phyloP scores from a whole-genome alignment of 2,888 invertebrate genomes.

The Spicauda simplicius region DNA sequence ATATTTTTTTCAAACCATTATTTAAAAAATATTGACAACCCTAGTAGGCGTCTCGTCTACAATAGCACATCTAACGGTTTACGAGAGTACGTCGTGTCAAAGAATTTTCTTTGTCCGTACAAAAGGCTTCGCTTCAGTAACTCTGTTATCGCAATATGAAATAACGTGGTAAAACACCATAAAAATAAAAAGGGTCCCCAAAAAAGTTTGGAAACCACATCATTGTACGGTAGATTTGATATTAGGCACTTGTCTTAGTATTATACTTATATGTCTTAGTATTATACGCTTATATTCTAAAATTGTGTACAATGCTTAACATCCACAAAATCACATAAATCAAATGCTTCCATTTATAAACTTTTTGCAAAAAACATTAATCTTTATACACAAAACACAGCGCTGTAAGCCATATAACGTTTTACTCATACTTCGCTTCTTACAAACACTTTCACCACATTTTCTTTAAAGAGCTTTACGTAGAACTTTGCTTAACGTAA shows the following conservation, averaged over 20 bases:
- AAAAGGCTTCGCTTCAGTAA: conserved; percentile 58
- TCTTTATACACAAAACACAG: background rate
- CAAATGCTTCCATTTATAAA: background rate
- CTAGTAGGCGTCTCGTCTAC: conserved; percentile 50
- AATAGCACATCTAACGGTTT: conserved; percentile 65
- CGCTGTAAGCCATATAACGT: background rate
- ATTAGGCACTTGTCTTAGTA: background rate
- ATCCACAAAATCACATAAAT: too few relatives aligned
- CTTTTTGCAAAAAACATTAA: background rate
- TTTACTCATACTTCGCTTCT: background rate
- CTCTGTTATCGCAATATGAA: conserved; percentile 52
- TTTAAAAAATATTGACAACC: too few relatives aligned
- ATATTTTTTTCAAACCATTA: too few relatives aligned
- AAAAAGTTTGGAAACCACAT: background rate
- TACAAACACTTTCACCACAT: conserved; percentile 1
- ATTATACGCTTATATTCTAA: too few relatives aligned
- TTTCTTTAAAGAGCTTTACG: background rate
- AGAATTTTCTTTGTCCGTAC: conserved; percentile 63
- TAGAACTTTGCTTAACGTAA: background rate
- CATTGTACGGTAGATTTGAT: background rate
- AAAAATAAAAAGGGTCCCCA: conserved; percentile 19
- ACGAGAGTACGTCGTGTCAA: conserved; percentile 57
- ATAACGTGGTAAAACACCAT: conserved; percentile 14
- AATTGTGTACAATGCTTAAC: too few relatives aligned
- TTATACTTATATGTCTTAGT: too few relatives aligned